phyloP scores from a whole-genome alignment of 2,888 invertebrate genomes.

The Cancer borealis region DNA sequence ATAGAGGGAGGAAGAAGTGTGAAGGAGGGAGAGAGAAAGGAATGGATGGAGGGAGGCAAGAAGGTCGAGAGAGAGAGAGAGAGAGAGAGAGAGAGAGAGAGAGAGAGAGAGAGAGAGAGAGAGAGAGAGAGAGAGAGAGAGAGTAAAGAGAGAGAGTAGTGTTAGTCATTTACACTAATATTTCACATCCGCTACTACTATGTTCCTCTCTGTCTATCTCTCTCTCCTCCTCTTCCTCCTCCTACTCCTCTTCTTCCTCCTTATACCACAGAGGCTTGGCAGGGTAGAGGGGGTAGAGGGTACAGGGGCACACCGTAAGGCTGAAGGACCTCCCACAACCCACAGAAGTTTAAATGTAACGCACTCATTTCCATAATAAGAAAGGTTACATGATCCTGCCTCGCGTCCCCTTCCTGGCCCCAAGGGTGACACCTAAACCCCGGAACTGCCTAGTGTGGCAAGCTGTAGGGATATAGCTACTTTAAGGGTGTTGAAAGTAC shows the following conservation, averaged over 20 bases:
- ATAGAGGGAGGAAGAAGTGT: background rate
- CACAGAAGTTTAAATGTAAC: conserved; percentile 54
- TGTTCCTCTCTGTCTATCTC: background rate
- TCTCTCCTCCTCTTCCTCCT: background rate
- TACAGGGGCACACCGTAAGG: no score
- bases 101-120: background rate
- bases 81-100: conserved; percentile 20
- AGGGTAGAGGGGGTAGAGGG: no score
- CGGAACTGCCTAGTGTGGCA: no score
- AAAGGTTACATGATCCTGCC: conserved; percentile 47
- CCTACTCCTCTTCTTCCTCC: background rate
- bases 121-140: background rate
- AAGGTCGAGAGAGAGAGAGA: background rate
- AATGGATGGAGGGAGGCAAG: background rate
- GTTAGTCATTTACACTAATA: background rate
- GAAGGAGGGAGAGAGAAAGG: background rate
- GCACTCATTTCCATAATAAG: conserved; percentile 57
- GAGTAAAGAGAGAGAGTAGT: background rate
- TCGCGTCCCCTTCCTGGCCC: no score
- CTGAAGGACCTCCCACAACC: background rate
- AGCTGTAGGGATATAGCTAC: no score
- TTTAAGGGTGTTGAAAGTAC: no score
- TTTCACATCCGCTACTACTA: background rate
- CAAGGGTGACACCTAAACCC: no score
- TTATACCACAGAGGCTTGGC: background rate